A percentile compares a stretch with the other conserved stretches of the same genome.
These are phyloP conservation scores for Falco cherrug DNA, from an alignment of 2,797 vertebrate species.

Conservation along the genomic window DNA sequence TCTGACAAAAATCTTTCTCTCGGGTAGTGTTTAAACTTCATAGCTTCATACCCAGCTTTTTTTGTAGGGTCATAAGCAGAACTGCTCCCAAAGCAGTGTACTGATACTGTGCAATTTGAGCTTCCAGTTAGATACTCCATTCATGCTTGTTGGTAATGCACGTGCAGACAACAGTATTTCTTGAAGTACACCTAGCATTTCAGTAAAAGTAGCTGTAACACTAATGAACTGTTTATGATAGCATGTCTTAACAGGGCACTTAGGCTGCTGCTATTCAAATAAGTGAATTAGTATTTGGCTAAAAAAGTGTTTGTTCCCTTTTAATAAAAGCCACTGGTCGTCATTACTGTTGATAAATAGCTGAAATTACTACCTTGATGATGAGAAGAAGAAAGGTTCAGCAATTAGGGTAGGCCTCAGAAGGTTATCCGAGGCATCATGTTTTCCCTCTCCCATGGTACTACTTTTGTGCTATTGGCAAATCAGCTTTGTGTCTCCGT, in stretches of 20 bases:
- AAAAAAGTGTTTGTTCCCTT: conserved; percentile 23
- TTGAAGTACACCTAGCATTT: not conserved
- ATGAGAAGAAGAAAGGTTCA: not conserved
- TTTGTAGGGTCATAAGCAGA: not conserved
- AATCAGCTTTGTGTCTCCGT: not conserved
- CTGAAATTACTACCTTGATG: not conserved
- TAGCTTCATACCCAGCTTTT: not conserved
- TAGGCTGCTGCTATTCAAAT: not conserved
- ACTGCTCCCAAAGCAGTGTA: not conserved
- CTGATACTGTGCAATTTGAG: not conserved
- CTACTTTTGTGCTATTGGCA: not conserved
- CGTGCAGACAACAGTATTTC: not conserved
- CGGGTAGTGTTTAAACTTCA: not conserved
- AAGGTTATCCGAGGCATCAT: not conserved
- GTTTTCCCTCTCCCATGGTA: not conserved
- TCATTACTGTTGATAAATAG: conserved; percentile 23
- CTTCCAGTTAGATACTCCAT: not conserved
- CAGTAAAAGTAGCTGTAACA: not conserved
- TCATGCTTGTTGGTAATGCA: not conserved
- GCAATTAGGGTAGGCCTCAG: not conserved
- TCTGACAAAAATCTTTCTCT: conserved; percentile 4
- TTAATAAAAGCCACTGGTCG: conserved; percentile 5
- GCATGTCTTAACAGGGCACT: not conserved
- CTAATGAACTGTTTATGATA: conserved; percentile 35
- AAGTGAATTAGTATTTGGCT: not conserved